A percentile compares a stretch with the other conserved stretches of the same genome.
phyloP scores from a whole-genome alignment of 1,140 invertebrate genomes.

The Hyles euphorbiae region DNA sequence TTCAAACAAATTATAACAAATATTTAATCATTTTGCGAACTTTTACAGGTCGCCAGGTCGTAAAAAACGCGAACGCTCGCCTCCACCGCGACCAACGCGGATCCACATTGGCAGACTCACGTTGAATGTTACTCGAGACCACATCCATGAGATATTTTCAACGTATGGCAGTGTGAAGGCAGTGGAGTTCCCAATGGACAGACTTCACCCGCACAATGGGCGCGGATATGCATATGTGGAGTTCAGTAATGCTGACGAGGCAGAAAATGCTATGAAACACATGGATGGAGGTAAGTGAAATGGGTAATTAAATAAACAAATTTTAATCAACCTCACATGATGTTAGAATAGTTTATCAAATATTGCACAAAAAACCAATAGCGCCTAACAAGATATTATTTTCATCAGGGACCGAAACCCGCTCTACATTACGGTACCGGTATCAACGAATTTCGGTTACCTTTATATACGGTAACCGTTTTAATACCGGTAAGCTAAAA shows the following conservation, averaged over 20 bases:
- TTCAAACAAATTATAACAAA: background rate
- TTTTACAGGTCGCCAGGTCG: constrained; percentile 51
- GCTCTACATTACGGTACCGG: too few relatives aligned
- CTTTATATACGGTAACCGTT: too few relatives aligned
- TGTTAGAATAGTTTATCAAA: too few relatives aligned
- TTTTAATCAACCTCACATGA: too few relatives aligned
- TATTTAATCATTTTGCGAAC: background rate
- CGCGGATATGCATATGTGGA: constrained; percentile 97
- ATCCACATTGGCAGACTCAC: constrained; percentile 95
- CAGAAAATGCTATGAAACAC: constrained; percentile 98
- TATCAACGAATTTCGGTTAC: too few relatives aligned
- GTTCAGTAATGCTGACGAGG: constrained; percentile 94
- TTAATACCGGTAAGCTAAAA: too few relatives aligned
- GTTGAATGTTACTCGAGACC: constrained; percentile 94
- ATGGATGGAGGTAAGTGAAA: constrained; percentile 93
- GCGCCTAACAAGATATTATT: too few relatives aligned
- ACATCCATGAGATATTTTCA: constrained; percentile 96
- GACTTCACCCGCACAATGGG: constrained; percentile 89
- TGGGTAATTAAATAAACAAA: too few relatives aligned
- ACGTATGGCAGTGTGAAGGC: constrained; percentile 93
- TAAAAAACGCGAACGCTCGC: constrained; percentile 84
- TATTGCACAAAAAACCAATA: too few relatives aligned
- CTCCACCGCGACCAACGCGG: constrained; percentile 90
- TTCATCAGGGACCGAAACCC: too few relatives aligned
- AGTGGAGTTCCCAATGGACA: constrained; percentile 92